phyloP scores from a whole-genome alignment of 1,140 invertebrate genomes.

The Capitella teleta region DNA sequence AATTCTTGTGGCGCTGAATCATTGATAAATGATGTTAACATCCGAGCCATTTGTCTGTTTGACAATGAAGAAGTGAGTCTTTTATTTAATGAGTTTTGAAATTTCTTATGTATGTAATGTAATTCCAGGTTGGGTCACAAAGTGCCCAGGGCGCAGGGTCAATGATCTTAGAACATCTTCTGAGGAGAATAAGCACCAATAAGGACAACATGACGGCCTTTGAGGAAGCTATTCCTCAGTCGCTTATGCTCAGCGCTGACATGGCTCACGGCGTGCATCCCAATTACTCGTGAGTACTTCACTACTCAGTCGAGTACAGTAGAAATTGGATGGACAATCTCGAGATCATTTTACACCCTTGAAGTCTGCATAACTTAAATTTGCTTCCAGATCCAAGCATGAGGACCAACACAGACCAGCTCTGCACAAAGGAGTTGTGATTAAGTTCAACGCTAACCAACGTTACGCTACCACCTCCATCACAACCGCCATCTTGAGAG shows the following conservation, averaged over 20 bases:
- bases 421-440: slow-evolving; percentile 42
- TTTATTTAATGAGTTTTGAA: background rate
- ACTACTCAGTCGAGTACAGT: no score
- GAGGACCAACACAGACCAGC: slow-evolving; percentile 39
- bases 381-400: slow-evolving; percentile 36
- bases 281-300: slow-evolving; percentile 41
- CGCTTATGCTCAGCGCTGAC: slow-evolving; percentile 41
- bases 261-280: slow-evolving; percentile 47
- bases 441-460: slow-evolving; percentile 47
- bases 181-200: slow-evolving; percentile 33
- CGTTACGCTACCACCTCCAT: slow-evolving; percentile 44
- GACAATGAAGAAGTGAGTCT: slow-evolving; percentile 46
- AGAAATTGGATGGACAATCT: no score
- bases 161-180: slow-evolving; percentile 34
- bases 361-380: background rate
- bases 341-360: no score
- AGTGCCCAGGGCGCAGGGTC: slow-evolving; percentile 42
- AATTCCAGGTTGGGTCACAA: slow-evolving; percentile 32
- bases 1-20: slow-evolving; percentile 15
- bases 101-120: background rate
- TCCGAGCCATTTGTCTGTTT: slow-evolving; percentile 45
- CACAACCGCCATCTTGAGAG: slow-evolving; percentile 41
- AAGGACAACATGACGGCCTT: slow-evolving; percentile 26
- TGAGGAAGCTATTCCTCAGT: slow-evolving; percentile 40
- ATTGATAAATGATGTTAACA: slow-evolving; percentile 32